Conservation (phyloP, 2,113 vertebrate species). For the Clinocottus analis region DNA sequence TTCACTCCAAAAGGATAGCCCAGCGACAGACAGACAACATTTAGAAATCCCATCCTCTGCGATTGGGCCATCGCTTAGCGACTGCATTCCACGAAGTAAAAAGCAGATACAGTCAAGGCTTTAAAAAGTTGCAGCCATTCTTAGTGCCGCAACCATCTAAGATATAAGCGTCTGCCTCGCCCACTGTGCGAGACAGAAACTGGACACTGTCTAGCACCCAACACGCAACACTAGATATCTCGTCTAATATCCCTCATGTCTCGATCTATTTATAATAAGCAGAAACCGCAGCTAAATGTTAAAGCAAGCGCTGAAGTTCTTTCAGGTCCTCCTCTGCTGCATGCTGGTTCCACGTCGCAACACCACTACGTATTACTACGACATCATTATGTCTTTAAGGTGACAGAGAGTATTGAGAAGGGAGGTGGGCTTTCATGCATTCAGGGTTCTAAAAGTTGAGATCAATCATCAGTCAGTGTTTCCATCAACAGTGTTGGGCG, state of each 20-base stretch:
- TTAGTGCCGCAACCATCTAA: constrained; percentile 31
- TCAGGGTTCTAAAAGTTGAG: background rate
- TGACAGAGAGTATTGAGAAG: background rate
- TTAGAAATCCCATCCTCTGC: constrained; percentile 45
- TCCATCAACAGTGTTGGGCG: background rate
- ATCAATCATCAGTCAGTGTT: background rate
- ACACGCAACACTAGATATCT: constrained; percentile 40
- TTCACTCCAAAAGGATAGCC: constrained; percentile 16
- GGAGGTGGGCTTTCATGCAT: background rate
- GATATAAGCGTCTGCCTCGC: constrained; percentile 54
- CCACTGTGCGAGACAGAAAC: constrained; percentile 60
- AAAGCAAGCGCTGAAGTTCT: background rate
- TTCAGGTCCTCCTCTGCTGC: background rate
- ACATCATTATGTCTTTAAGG: background rate
- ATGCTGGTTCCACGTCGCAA: background rate
- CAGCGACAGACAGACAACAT: constrained; percentile 32
- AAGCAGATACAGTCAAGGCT: constrained; percentile 22
- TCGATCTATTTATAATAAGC: constrained; percentile 46
- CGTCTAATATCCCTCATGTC: constrained; percentile 45
- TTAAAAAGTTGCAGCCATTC: constrained; percentile 38
- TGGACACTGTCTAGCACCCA: constrained; percentile 60
- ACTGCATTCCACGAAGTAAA: constrained; percentile 41
- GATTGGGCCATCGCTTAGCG: constrained; percentile 33
- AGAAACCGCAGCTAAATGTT: background rate
- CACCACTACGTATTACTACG: background rate